These are phyloP conservation scores for Dryoscopus gambensis DNA, from an alignment of 2,113 vertebrate species.

Conservation along the genomic window DNA sequence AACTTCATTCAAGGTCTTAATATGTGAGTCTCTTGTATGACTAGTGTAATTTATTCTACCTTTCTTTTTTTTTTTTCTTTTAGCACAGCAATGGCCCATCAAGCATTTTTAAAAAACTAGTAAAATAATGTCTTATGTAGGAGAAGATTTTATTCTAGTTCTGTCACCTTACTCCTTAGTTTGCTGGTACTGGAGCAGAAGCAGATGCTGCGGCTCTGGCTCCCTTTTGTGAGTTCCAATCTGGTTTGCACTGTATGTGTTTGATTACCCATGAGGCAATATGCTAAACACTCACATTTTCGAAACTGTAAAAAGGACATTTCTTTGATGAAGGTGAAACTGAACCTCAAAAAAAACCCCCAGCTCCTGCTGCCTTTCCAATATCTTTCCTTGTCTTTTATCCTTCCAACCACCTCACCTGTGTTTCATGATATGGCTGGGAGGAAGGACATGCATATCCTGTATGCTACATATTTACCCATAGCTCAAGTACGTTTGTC, in stretches of 20 bases:
- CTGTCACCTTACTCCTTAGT: neutral
- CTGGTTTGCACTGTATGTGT: neutral
- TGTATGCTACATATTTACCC: neutral
- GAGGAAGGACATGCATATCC: neutral
- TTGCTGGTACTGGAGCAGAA: neutral
- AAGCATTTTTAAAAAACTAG: neutral
- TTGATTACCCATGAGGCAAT: neutral
- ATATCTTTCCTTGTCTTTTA: neutral
- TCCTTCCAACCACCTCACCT: neutral
- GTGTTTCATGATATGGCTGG: neutral
- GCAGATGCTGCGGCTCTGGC: neutral
- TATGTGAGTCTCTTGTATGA: neutral
- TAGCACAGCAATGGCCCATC: neutral
- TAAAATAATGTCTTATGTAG: neutral
- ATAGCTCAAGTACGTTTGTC: neutral
- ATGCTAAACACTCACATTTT: neutral
- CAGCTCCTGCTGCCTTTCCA: neutral
- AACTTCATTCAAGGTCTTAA: neutral
- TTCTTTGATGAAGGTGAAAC: neutral
- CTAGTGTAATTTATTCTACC: neutral
- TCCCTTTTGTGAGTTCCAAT: neutral
- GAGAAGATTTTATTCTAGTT: neutral
- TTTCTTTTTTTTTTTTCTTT: neutral
- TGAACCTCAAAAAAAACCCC: neutral
- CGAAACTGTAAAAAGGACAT: neutral